Evolutionary conservation across 2,888 invertebrate genomes (phyloP), one percentile per base, ranked within the genome.

Genomic region (Drosophila monieri): DNA sequence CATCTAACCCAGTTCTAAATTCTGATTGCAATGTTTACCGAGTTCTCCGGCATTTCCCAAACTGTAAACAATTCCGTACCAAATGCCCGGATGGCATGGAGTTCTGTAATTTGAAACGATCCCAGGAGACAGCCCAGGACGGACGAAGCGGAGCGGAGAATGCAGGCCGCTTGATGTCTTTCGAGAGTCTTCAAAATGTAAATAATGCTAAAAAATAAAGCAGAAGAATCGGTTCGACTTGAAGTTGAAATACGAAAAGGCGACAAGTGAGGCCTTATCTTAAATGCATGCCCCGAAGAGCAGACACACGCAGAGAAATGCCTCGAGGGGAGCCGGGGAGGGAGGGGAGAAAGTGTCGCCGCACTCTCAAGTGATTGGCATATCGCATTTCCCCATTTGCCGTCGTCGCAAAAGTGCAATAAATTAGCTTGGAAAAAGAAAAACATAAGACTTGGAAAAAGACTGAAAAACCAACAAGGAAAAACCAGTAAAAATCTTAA

Each of bases 231-330:
- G 58, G 10, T 18, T n/a, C 46, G n/a, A 47, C 25, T 61, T 27
- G 65, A 18, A 43, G 43, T 43, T 12, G 43, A 43, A 62, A 75
- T 69, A 74, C 67, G 76, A 78, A 70, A 60, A 66, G 62, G 76
- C 76, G 64, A 74, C 88, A 79, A 85, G 84, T 76, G 76, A 85
- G 81, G 85, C 78, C 85, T 85, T 88, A 85, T 85, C 85, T 85
- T 85, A 87, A 85, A 85, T 78, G 85, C 78, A 78, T 80, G 85
- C 80, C 83, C 67, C 84, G 27, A 15, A 23, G 43, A 32, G 37
- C 25, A 51, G 60, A 44, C 39, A 35, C 48, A 56, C 41, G 23
- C 32, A 51, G 56, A 9, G 39, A 49, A 30, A 43, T 25, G 48
- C 23, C 12, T 15, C 1, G 4, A 30, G n/a, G n/a, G n/a, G n/a